These are phyloP conservation scores for Semibalanus balanoides DNA, from an alignment of 1,140 invertebrate genomes.

Conservation along the genomic window DNA sequence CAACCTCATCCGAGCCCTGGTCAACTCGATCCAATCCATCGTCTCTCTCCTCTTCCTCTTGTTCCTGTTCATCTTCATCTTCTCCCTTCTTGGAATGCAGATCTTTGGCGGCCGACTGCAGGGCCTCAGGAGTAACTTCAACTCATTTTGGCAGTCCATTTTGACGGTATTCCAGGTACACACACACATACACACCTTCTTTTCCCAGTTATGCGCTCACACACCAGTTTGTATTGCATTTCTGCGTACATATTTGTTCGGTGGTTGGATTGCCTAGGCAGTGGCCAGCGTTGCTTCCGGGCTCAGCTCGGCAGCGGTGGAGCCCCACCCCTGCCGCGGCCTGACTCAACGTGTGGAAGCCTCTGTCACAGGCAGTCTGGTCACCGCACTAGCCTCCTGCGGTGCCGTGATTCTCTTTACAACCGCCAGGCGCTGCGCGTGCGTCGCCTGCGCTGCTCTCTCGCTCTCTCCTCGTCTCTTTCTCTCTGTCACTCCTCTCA, in stretches of 20 bases:
- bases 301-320: no score
- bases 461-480: no score
- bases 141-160: constrained; percentile 94
- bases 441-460: no score
- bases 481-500: no score
- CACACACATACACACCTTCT: constrained; percentile 14
- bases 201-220: not conserved
- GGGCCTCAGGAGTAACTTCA: constrained; percentile 88
- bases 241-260: no score
- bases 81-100: constrained; percentile 63
- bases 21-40: constrained; percentile 90
- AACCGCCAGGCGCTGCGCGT: no score
- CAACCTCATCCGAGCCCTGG: constrained; percentile 90
- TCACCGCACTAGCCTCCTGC: no score
- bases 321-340: no score
- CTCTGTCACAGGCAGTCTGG: no score
- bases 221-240: not conserved
- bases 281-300: not conserved
- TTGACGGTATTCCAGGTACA: constrained; percentile 94
- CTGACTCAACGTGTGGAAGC: no score
- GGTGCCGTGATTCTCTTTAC: no score
- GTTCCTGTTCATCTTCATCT: constrained; percentile 55
- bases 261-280: not conserved
- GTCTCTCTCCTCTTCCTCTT: constrained; percentile 48
- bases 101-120: constrained; percentile 72